phyloP scores from a whole-genome alignment of 2,797 vertebrate species.

The Notolepis coatsorum region DNA sequence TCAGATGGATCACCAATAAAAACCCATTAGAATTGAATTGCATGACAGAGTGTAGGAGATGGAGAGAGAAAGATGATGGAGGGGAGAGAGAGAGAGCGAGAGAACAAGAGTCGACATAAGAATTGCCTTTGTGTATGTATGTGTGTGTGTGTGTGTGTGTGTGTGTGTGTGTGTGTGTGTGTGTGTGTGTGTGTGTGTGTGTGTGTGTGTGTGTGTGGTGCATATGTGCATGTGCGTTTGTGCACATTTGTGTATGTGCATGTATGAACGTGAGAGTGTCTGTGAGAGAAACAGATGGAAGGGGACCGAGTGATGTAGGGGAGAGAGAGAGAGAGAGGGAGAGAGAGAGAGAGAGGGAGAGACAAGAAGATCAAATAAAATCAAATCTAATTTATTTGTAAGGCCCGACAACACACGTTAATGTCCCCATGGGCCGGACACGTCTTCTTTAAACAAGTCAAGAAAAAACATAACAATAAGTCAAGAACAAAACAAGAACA shows the following conservation, averaged over 20 bases:
- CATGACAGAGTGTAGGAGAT: slow-evolving; percentile 45
- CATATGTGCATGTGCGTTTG: too few relatives aligned
- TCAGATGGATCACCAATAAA: slow-evolving; percentile 74
- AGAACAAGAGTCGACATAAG: slow-evolving; percentile 10
- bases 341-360: background rate
- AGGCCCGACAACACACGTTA: too few relatives aligned
- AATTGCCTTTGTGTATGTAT: slow-evolving; percentile 31
- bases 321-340: background rate
- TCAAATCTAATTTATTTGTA: too few relatives aligned
- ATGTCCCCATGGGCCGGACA: too few relatives aligned
- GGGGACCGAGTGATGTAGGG: slow-evolving; percentile 1
- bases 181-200: background rate
- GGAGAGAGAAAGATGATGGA: slow-evolving; percentile 7
- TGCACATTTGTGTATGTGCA: background rate
- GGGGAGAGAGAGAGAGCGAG: slow-evolving; percentile 8
- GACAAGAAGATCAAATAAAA: too few relatives aligned
- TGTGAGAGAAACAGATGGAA: background rate
- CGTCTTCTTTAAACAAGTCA: too few relatives aligned
- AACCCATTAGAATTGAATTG: slow-evolving; percentile 77
- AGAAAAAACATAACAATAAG: too few relatives aligned
- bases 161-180: background rate
- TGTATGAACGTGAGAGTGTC: background rate
- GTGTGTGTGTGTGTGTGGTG: background rate
- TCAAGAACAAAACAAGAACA: too few relatives aligned
- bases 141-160: background rate